Conservation (phyloP, 2,113 vertebrate species). For the Nesoenas mayeri region DNA sequence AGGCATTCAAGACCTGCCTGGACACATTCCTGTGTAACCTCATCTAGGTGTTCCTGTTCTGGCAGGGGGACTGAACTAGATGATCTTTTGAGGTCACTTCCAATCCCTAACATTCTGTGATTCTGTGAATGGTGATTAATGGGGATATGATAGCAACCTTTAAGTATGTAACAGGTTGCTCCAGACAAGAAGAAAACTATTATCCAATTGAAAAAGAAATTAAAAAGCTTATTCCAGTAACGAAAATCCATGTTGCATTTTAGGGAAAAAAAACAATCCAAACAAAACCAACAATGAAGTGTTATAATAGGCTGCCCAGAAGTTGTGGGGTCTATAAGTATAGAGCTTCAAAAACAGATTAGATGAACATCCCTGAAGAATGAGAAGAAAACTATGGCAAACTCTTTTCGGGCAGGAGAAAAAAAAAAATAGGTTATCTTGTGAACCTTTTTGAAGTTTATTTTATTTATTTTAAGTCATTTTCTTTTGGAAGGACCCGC, state of each 20-base stretch:
- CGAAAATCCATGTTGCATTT: background rate
- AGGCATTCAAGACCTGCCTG: too few relatives aligned
- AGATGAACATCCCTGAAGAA: background rate
- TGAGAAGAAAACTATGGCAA: background rate
- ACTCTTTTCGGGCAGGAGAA: accelerated
- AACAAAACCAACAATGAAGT: background rate
- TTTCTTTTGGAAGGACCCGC: background rate
- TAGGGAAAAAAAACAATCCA: accelerated
- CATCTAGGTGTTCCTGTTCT: too few relatives aligned
- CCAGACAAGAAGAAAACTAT: background rate
- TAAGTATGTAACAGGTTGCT: background rate
- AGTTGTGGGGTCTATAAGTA: background rate
- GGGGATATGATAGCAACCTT: background rate
- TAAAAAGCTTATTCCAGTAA: background rate
- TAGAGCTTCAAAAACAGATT: background rate
- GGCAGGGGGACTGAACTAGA: too few relatives aligned
- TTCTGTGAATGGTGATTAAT: background rate
- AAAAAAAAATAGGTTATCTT: background rate
- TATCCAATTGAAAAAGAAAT: background rate
- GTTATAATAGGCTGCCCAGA: background rate
- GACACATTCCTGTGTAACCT: too few relatives aligned
- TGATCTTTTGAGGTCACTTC: too few relatives aligned
- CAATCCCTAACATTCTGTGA: too few relatives aligned
- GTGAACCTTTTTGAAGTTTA: background rate
- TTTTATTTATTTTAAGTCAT: background rate